These are phyloP conservation scores for Ephestia elutella DNA, from an alignment of 1,140 invertebrate genomes.

Conservation along the genomic window DNA sequence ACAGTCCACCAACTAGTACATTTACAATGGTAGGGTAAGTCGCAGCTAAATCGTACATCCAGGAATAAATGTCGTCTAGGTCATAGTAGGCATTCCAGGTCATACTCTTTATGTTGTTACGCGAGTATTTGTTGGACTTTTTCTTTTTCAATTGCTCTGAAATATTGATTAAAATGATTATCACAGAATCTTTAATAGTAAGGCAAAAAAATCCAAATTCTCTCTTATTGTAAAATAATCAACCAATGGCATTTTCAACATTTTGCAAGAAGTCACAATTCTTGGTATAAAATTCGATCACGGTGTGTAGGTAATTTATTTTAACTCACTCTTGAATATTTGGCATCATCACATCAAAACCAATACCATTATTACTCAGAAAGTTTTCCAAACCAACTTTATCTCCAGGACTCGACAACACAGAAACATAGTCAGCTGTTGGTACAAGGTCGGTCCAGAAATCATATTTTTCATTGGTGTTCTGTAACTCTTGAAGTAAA, in stretches of 20 bases:
- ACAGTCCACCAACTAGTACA: conserved; percentile 69
- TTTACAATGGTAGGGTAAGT: conserved; percentile 64
- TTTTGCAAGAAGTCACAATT: too few relatives aligned
- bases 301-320: too few relatives aligned
- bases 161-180: conserved; percentile 15
- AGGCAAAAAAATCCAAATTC: too few relatives aligned
- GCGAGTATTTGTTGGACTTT: conserved; percentile 32
- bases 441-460: conserved; percentile 46
- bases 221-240: too few relatives aligned
- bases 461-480: conserved; percentile 36
- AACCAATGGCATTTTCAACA: too few relatives aligned
- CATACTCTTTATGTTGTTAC: conserved; percentile 40
- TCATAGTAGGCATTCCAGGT: conserved; percentile 74
- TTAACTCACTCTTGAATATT: conserved; percentile 62
- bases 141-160: conserved; percentile 49
- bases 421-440: conserved; percentile 33
- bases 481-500: conserved; percentile 36
- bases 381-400: conserved; percentile 39
- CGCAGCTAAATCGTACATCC: conserved; percentile 64
- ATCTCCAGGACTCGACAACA: conserved; percentile 45
- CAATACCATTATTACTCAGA: conserved; percentile 31
- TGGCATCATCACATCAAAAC: conserved; percentile 33
- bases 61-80: conserved; percentile 54
- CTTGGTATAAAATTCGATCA: too few relatives aligned
- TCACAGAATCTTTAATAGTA: too few relatives aligned